Percentiles rank a stretch among this genome's conserved stretches.
phyloP scores from a whole-genome alignment of 2,113 vertebrate genomes.

The Trichechus manatus region DNA sequence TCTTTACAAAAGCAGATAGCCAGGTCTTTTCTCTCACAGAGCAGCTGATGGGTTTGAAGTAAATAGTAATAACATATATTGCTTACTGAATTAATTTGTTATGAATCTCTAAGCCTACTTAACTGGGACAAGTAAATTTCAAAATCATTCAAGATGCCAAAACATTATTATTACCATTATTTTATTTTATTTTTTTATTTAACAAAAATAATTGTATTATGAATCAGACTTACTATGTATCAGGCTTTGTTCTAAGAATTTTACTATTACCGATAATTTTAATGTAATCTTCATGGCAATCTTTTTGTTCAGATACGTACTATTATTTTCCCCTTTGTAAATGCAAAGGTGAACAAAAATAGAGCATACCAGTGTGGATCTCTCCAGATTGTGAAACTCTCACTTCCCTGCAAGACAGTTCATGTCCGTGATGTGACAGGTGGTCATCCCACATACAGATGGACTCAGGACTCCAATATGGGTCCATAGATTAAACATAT shows the following conservation, averaged over 20 bases:
- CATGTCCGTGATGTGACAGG: accelerated
- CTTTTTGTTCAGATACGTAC: neutral
- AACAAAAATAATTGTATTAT: neutral
- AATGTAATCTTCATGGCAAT: neutral
- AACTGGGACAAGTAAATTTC: neutral
- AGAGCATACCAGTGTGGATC: accelerated
- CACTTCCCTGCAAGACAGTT: neutral
- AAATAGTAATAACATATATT: neutral
- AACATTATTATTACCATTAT: neutral
- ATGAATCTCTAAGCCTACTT: neutral
- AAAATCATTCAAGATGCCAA: neutral
- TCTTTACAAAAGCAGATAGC: neutral
- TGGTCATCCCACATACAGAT: neutral
- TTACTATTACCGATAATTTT: neutral
- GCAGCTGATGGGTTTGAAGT: neutral
- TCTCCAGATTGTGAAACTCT: neutral
- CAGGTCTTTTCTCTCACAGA: neutral
- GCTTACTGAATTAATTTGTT: neutral
- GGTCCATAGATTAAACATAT: neutral
- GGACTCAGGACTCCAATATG: neutral
- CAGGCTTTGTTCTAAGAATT: neutral
- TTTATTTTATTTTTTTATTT: neutral
- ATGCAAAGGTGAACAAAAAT: neutral
- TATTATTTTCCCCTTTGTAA: neutral
- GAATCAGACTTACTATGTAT: neutral